A percentile compares a stretch with the other conserved stretches of the same genome.
Conservation (phyloP, 2,888 invertebrate species). For the Alentia gelatinosa region DNA sequence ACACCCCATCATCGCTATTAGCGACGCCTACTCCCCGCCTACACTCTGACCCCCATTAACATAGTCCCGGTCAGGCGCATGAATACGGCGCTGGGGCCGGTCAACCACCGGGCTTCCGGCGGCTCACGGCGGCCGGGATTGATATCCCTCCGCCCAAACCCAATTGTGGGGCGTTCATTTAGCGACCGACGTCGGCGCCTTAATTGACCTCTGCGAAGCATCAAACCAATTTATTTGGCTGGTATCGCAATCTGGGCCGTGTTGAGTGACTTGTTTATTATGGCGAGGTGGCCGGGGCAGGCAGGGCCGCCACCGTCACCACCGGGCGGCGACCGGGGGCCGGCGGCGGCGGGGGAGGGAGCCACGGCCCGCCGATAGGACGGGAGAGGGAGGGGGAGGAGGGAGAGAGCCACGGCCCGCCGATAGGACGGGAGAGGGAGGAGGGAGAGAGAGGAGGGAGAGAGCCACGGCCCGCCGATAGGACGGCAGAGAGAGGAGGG, state of each 20-base stretch:
- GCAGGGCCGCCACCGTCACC: background rate
- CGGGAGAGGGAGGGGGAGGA: too few relatives aligned
- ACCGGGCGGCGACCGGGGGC: too few relatives aligned
- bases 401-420: too few relatives aligned
- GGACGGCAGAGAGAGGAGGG: too few relatives aligned
- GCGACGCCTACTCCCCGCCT: background rate
- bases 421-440: too few relatives aligned
- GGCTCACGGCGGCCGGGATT: background rate
- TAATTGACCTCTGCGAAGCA: conserved; percentile 40
- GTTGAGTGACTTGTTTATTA: conserved; percentile 30
- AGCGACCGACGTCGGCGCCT: background rate
- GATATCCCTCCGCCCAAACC: conserved; percentile 28
- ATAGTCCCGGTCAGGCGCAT: background rate
- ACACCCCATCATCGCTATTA: background rate
- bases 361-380: too few relatives aligned
- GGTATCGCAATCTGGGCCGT: conserved; percentile 42
- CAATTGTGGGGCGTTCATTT: conserved; percentile 32
- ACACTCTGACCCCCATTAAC: background rate
- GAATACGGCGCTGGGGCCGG: background rate
- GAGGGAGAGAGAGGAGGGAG: too few relatives aligned
- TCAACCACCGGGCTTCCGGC: background rate
- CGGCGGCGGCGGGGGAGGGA: too few relatives aligned
- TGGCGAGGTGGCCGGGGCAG: background rate
- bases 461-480: too few relatives aligned
- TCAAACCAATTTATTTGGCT: conserved; percentile 21